phyloP scores from a whole-genome alignment of 2,888 invertebrate species.

The Sicus ferrugineus region DNA sequence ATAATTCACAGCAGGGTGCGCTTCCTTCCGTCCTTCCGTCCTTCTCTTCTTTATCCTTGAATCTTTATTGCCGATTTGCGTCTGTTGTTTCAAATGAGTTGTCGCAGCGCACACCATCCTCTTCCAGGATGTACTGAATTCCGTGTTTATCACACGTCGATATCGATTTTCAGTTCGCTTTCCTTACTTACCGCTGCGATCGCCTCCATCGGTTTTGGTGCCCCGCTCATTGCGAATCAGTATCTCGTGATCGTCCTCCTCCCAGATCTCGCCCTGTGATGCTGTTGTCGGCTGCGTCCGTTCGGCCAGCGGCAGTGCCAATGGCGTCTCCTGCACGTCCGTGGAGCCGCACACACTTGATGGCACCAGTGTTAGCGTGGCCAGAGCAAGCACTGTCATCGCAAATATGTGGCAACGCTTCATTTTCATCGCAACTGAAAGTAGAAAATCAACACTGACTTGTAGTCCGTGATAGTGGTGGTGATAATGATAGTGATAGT shows the following conservation, averaged over 20 bases:
- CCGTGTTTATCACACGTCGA: no score
- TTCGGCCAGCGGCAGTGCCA: constrained; percentile 62
- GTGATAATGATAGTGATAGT: no score
- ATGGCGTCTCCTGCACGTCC: constrained; percentile 63
- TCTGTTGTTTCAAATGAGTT: not conserved
- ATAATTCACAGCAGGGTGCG: no score
- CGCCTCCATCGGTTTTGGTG: constrained; percentile 68
- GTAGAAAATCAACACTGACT: not conserved
- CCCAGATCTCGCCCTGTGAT: constrained; percentile 74
- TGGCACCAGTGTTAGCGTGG: constrained; percentile 56
- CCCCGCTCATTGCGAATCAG: constrained; percentile 82
- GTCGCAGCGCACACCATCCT: not conserved
- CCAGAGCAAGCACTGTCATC: constrained; percentile 51
- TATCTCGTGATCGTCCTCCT: constrained; percentile 81
- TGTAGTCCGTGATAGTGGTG: not conserved
- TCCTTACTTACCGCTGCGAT: constrained; percentile 46
- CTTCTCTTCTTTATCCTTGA: no score
- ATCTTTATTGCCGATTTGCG: constrained; percentile 31
- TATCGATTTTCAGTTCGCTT: no score
- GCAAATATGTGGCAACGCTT: constrained; percentile 47
- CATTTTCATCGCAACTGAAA: constrained; percentile 51
- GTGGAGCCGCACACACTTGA: constrained; percentile 55
- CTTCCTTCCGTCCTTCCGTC: no score
- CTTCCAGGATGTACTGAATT: not conserved
- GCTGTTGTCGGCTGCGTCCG: constrained; percentile 62